Evolutionary conservation across 2,797 vertebrate species (phyloP).

Genomic region (Margarornis squamiger): DNA sequence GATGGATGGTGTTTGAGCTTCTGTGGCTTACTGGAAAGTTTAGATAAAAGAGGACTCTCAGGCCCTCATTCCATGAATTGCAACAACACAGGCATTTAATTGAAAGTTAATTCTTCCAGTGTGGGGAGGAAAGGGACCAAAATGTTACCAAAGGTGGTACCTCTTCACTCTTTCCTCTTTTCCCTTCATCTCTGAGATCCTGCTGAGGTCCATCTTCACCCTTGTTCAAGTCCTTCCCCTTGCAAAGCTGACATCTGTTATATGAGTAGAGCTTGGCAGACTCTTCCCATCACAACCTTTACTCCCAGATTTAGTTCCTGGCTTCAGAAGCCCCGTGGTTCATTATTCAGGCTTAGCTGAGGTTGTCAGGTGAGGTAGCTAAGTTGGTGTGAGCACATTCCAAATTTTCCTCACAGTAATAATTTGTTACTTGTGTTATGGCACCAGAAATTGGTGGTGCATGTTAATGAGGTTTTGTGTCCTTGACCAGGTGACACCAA

Average conservation of each 20-base stretch:
- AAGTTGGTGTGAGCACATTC: not conserved
- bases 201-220: not conserved
- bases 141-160: not conserved
- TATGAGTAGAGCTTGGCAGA: not conserved
- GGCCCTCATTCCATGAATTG: not conserved
- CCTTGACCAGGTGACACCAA: not conserved
- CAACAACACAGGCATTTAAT: not conserved
- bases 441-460: not conserved
- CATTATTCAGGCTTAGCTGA: not conserved
- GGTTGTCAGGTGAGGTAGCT: not conserved
- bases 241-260: not conserved
- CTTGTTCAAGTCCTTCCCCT: not conserved
- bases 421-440: not conserved
- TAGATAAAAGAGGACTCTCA: not conserved
- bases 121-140: not conserved
- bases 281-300: not conserved
- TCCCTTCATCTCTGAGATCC: not conserved
- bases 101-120: not conserved
- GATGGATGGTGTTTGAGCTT: not conserved
- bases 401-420: not conserved
- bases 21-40: not conserved
- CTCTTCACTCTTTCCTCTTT: not conserved
- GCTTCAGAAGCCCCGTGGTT: not conserved
- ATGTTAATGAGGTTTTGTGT: not conserved
- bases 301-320: not conserved